A percentile compares a stretch with the other conserved stretches of the same genome.
Evolutionary conservation across 2,888 invertebrate species (phyloP).

Genomic region (Caenorhabditis becei): DNA sequence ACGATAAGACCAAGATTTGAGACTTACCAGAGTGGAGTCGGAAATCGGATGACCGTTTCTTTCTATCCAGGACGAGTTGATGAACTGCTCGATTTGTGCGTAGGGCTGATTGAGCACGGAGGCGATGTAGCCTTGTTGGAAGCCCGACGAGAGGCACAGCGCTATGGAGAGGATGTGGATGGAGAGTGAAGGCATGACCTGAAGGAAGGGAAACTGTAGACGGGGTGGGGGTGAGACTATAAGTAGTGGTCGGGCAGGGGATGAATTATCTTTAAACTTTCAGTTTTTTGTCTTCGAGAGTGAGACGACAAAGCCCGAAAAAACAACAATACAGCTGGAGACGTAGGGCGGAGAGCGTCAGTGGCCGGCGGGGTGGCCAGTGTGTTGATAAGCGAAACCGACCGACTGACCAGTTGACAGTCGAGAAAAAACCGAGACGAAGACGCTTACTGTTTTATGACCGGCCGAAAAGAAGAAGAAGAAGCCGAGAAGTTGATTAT

Average conservation of each 20-base stretch:
- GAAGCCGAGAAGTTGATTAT: neutral
- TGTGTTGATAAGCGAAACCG: conserved; percentile 45
- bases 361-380: conserved; percentile 8
- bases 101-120: conserved; percentile 76
- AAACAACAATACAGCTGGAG: conserved; percentile 59
- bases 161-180: conserved; percentile 73
- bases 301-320: conserved; percentile 58
- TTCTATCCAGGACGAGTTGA: conserved; percentile 70
- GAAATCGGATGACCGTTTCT: conserved; percentile 63
- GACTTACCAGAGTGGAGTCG: conserved; percentile 66
- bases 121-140: conserved; percentile 77
- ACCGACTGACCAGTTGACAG: conserved; percentile 54
- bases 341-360: conserved; percentile 17
- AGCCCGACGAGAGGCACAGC: conserved; percentile 72
- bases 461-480: conserved; percentile 11
- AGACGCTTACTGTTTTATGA: conserved; percentile 14
- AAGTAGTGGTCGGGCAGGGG: conserved; percentile 25
- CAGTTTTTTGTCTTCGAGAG: conserved; percentile 35
- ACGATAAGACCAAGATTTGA: conserved; percentile 6
- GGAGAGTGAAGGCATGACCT: conserved; percentile 71
- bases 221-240: conserved; percentile 11
- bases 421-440: conserved; percentile 11
- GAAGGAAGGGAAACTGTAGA: conserved; percentile 7
- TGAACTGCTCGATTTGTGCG: conserved; percentile 71
- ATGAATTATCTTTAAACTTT: conserved; percentile 42